A percentile compares a stretch with the other conserved stretches of the same genome.
Evolutionary conservation across 2,113 vertebrate genomes (phyloP).

Genomic region (Channa argus): DNA sequence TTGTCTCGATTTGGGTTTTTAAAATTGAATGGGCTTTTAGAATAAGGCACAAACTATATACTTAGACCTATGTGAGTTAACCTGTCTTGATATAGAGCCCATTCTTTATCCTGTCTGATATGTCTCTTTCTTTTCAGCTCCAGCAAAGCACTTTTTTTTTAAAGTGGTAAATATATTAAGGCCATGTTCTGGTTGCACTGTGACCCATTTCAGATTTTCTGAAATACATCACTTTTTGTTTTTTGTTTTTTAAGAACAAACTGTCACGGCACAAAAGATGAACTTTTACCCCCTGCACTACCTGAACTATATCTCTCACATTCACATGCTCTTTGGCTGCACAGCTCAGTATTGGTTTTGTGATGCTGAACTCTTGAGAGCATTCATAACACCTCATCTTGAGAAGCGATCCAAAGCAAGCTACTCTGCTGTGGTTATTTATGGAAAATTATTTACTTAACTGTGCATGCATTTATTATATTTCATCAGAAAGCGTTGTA

Average conservation of each 20-base stretch:
- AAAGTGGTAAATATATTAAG: not conserved
- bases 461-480: not conserved
- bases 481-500: constrained; percentile 10
- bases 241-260: too few species aligned
- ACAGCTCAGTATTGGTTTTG: constrained; percentile 10
- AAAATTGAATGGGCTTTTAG: constrained; percentile 41
- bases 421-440: not conserved
- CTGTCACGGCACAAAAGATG: not conserved
- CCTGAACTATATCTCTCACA: not conserved
- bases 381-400: not conserved
- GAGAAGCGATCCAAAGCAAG: not conserved
- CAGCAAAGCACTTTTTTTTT: constrained; percentile 1
- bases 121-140: constrained; percentile 19
- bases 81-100: constrained; percentile 14
- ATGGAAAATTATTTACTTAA: not conserved
- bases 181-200: not conserved
- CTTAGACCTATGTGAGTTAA: constrained; percentile 29
- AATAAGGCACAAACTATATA: constrained; percentile 3
- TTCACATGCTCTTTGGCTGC: not conserved
- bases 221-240: not conserved
- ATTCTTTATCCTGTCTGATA: constrained; percentile 12
- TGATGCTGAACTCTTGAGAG: not conserved
- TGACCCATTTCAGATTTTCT: too few species aligned
- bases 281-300: constrained; percentile 3
- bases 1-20: constrained; percentile 39